A percentile compares a stretch with the other conserved stretches of the same genome.
Conservation (phyloP, 2,888 invertebrate species). For the Flexamia atlantica region DNA sequence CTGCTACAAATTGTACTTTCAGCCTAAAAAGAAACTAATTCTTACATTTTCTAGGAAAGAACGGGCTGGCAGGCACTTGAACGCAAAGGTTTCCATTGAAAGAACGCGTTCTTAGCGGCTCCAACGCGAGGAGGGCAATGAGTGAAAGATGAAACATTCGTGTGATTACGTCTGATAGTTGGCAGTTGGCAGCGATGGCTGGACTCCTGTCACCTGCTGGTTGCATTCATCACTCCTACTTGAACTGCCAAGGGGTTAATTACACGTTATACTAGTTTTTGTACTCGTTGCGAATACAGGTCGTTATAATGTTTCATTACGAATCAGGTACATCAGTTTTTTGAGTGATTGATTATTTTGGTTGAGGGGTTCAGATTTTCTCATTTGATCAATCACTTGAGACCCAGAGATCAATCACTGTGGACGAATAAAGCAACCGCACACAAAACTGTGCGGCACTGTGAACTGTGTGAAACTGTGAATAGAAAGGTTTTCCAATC, state of each 20-base stretch:
- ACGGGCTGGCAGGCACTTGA: not conserved
- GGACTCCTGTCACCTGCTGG: conserved; percentile 3
- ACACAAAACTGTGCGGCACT: too few relatives aligned
- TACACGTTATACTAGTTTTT: not conserved
- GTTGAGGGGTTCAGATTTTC: too few relatives aligned
- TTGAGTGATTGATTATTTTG: too few relatives aligned
- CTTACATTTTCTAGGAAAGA: not conserved
- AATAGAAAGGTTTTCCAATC: too few relatives aligned
- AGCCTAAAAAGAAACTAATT: not conserved
- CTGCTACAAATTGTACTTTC: not conserved
- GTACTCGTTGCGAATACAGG: too few relatives aligned
- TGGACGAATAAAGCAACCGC: too few relatives aligned
- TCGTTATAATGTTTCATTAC: too few relatives aligned
- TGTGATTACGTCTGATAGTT: conserved; percentile 32
- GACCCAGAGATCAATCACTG: too few relatives aligned
- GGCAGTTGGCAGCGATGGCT: not conserved
- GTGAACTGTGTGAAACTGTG: too few relatives aligned
- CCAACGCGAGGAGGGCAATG: too few relatives aligned
- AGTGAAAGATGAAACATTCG: conserved; percentile 5
- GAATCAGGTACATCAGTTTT: too few relatives aligned
- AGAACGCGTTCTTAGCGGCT: not conserved
- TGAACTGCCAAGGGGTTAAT: not conserved
- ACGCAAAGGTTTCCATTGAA: not conserved
- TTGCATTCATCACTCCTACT: not conserved
- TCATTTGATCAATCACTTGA: too few relatives aligned